Evolutionary conservation across 2,888 invertebrate genomes (phyloP).

Genomic region (Heliconius ismenius): DNA sequence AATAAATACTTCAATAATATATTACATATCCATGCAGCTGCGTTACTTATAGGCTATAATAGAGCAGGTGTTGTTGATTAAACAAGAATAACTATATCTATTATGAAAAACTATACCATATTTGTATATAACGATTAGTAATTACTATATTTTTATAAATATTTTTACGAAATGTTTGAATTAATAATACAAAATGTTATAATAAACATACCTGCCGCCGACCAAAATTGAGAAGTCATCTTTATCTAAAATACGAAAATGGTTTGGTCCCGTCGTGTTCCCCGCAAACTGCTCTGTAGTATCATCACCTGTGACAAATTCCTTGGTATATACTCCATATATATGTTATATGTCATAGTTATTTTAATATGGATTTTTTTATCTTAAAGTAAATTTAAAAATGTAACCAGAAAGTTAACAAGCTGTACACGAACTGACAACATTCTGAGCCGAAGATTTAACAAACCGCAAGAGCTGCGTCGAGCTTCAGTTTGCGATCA

Average conservation of each 20-base stretch:
- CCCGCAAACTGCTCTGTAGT: conserved; percentile 89
- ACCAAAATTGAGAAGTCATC: conserved; percentile 92
- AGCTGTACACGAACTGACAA: conserved; percentile 22
- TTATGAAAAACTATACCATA: not conserved
- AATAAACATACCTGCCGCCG: conserved; percentile 89
- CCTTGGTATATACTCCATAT: conserved; percentile 60
- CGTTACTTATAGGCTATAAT: conserved; percentile 10
- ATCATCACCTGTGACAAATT: conserved; percentile 85
- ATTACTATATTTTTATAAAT: not conserved
- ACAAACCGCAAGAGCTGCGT: conserved; percentile 49
- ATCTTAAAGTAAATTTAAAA: not conserved
- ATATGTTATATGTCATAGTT: conserved; percentile 30
- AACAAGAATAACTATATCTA: conserved; percentile 8
- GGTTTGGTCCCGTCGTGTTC: conserved; percentile 89
- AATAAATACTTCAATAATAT: conserved; percentile 26
- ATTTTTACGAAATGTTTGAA: not conserved
- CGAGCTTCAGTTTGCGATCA: conserved; percentile 50
- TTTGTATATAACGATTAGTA: not conserved
- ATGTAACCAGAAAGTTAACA: conserved; percentile 14
- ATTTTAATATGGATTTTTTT: not conserved
- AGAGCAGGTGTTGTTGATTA: conserved; percentile 23
- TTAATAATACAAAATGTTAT: not conserved
- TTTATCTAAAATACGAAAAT: conserved; percentile 94
- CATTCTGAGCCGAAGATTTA: conserved; percentile 34
- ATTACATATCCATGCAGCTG: conserved; percentile 12